phyloP scores from a whole-genome alignment of 2,797 vertebrate species.

The Poecilia velifera region DNA sequence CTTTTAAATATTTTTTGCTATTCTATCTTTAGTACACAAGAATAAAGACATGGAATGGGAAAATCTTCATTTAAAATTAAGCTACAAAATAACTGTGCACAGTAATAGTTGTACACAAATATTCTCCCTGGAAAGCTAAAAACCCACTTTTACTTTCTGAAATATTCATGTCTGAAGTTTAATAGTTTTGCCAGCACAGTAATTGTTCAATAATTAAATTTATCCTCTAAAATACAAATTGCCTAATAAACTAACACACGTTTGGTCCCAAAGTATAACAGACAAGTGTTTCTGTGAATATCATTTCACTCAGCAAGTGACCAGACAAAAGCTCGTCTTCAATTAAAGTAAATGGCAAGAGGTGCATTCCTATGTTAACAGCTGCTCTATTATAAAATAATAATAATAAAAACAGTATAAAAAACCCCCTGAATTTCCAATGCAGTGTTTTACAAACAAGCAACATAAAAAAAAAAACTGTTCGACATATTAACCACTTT shows the following conservation, averaged over 20 bases:
- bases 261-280: background rate
- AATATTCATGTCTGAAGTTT: background rate
- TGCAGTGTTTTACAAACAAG: background rate
- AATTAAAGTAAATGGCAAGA: background rate
- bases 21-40: background rate
- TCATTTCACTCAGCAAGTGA: background rate
- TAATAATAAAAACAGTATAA: background rate
- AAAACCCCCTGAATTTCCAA: background rate
- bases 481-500: background rate
- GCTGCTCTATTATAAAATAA: background rate
- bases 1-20: background rate
- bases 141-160: background rate
- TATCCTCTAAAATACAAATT: background rate
- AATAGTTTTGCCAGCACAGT: background rate
- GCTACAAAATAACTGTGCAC: background rate
- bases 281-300: background rate
- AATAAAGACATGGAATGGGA: background rate
- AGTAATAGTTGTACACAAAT: background rate
- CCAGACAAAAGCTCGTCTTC: background rate
- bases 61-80: background rate
- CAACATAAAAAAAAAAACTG: background rate
- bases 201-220: background rate
- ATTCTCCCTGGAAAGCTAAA: background rate
- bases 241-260: background rate
- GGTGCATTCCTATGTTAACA: background rate